Conservation (phyloP, 2,888 invertebrate species). For the Drosophila atripex region DNA sequence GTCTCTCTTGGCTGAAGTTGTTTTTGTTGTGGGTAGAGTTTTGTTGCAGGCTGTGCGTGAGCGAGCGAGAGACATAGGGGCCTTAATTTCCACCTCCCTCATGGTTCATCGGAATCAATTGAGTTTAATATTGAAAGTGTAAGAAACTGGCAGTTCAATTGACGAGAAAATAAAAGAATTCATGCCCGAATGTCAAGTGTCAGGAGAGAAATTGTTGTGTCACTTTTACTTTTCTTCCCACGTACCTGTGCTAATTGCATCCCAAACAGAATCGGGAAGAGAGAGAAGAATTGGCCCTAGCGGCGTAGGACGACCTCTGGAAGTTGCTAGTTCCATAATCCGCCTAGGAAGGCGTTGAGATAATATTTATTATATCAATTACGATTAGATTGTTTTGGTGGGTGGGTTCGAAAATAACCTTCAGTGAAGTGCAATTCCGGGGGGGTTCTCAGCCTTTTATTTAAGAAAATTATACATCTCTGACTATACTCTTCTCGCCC, state of each 20-base stretch:
- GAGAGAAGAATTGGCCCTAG: slow-evolving; percentile 10
- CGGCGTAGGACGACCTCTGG: neutral
- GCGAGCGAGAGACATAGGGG: slow-evolving; percentile 16
- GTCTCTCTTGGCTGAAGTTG: slow-evolving; percentile 32
- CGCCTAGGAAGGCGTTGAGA: neutral
- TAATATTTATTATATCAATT: slow-evolving; percentile 7
- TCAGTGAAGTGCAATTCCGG: neutral
- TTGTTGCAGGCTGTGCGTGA: slow-evolving; percentile 29
- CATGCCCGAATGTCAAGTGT: slow-evolving; percentile 8
- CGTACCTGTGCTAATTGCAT: slow-evolving; percentile 9
- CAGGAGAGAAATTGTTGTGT: slow-evolving; percentile 3
- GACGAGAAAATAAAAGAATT: slow-evolving; percentile 33
- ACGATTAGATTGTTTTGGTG: slow-evolving; percentile 17
- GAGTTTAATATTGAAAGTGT: slow-evolving; percentile 58
- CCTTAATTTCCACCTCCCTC: slow-evolving; percentile 20
- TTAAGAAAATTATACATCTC: slow-evolving; percentile 15
- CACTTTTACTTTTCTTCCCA: slow-evolving; percentile 30
- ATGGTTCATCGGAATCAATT: slow-evolving; percentile 41
- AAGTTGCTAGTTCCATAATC: slow-evolving; percentile 5
- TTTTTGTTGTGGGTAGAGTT: slow-evolving; percentile 32
- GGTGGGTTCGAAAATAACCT: slow-evolving; percentile 2
- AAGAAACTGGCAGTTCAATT: slow-evolving; percentile 48
- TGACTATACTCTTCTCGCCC: neutral
- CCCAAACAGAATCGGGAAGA: slow-evolving; percentile 16
- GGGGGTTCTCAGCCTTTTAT: neutral